These are phyloP conservation scores for Myrmecophaga tridactyla DNA, from an alignment of 2,113 vertebrate species.

Conservation along the genomic window DNA sequence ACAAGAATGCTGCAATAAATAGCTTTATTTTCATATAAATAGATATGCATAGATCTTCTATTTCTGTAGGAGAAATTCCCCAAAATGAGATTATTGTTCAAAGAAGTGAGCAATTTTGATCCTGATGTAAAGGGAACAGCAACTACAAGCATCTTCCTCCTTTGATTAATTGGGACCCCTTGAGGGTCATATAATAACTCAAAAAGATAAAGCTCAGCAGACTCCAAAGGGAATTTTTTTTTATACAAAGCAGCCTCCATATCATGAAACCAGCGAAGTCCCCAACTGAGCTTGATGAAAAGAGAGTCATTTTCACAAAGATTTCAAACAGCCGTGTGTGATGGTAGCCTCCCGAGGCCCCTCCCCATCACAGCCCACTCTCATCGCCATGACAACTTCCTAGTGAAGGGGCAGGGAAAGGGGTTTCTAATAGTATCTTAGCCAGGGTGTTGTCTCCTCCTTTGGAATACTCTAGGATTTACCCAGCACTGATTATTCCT, in stretches of 20 bases:
- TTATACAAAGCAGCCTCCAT: background rate
- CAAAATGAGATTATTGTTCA: background rate
- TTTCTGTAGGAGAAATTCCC: background rate
- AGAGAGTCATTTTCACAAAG: background rate
- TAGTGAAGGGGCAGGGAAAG: background rate
- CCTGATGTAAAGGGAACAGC: background rate
- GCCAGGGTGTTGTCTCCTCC: background rate
- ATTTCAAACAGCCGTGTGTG: background rate
- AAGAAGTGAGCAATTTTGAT: background rate
- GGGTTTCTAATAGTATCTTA: background rate
- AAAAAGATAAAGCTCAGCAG: background rate
- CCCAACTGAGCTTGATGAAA: background rate
- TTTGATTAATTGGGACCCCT: background rate
- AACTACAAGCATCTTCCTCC: background rate
- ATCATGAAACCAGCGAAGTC: background rate
- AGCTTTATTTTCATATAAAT: background rate
- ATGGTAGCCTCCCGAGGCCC: background rate
- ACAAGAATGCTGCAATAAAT: background rate
- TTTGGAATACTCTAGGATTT: constrained; percentile 1
- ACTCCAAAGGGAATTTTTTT: background rate
- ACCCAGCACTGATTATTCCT: background rate
- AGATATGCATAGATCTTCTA: background rate
- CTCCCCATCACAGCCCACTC: background rate
- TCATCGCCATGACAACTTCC: background rate
- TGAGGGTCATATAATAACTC: background rate